phyloP scores from a whole-genome alignment of 2,888 invertebrate genomes.

The Polymixis lichenea region DNA sequence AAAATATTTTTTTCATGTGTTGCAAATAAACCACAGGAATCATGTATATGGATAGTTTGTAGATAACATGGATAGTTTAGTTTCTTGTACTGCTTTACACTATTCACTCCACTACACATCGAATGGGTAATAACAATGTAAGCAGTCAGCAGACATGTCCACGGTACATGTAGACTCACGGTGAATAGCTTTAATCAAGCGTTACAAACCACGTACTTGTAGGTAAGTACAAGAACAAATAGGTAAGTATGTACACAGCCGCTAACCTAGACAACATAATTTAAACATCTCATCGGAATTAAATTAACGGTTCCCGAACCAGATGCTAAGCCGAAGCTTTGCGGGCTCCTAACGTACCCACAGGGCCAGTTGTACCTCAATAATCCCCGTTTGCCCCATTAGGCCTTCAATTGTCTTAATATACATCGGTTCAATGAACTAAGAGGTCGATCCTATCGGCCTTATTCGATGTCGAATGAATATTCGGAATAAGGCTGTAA shows the following conservation, averaged over 20 bases:
- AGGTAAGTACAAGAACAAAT: neutral
- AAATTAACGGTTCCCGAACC: conserved; percentile 50
- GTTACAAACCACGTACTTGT: neutral
- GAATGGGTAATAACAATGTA: neutral
- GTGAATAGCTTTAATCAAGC: conserved; percentile 7
- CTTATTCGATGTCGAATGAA: conserved; percentile 52
- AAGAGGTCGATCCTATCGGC: conserved; percentile 52
- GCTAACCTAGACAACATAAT: conserved; percentile 40
- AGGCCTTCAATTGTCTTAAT: conserved; percentile 64
- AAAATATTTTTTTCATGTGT: neutral
- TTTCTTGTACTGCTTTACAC: neutral
- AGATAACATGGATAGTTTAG: neutral
- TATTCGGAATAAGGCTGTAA: conserved; percentile 41
- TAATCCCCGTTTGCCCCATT: conserved; percentile 67
- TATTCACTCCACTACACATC: neutral
- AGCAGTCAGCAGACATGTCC: neutral
- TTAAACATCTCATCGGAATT: conserved; percentile 48
- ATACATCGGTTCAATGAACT: conserved; percentile 61
- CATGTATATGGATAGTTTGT: neutral
- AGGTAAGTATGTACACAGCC: conserved; percentile 13
- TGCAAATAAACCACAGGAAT: neutral
- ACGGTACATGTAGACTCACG: neutral
- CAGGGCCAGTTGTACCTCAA: conserved; percentile 46
- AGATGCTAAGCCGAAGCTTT: conserved; percentile 53
- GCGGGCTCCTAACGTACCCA: conserved; percentile 36